Evolutionary conservation across 2,113 vertebrate genomes (phyloP).

Genomic region (Abramis brama): DNA sequence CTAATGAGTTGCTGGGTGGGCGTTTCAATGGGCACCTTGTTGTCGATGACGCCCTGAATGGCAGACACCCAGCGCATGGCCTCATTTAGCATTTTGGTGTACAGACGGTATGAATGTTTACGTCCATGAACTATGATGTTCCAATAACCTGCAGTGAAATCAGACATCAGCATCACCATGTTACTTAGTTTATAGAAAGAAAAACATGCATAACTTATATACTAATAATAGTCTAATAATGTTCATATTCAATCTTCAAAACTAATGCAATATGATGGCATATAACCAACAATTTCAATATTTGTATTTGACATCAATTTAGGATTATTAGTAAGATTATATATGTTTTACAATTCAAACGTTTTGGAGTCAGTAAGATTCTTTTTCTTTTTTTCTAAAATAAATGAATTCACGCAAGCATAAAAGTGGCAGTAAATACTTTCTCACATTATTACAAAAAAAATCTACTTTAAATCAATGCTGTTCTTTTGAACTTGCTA

Average conservation of each 20-base stretch:
- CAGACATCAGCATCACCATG: background rate
- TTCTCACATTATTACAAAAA: too few species aligned
- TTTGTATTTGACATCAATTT: too few species aligned
- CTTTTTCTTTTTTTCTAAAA: too few species aligned
- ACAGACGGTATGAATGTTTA: slow-evolving; percentile 88
- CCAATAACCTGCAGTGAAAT: slow-evolving; percentile 82
- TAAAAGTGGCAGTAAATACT: too few species aligned
- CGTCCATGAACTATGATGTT: slow-evolving; percentile 88
- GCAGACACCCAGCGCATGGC: slow-evolving; percentile 90
- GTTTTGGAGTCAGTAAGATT: too few species aligned
- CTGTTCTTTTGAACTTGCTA: too few species aligned
- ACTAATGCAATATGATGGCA: background rate
- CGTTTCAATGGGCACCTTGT: slow-evolving; percentile 90
- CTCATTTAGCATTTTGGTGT: slow-evolving; percentile 88
- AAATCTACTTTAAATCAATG: too few species aligned
- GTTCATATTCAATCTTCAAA: background rate
- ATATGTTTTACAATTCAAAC: too few species aligned
- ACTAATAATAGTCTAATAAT: too few species aligned
- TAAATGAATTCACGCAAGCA: too few species aligned
- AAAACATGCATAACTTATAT: background rate
- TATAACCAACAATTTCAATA: background rate
- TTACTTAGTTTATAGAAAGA: background rate
- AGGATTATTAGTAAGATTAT: too few species aligned
- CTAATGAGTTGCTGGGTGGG: slow-evolving; percentile 91
- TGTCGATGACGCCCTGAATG: slow-evolving; percentile 90